These are phyloP conservation scores for Dendrolimus punctatus DNA, from an alignment of 1,140 invertebrate genomes.

Conservation along the genomic window DNA sequence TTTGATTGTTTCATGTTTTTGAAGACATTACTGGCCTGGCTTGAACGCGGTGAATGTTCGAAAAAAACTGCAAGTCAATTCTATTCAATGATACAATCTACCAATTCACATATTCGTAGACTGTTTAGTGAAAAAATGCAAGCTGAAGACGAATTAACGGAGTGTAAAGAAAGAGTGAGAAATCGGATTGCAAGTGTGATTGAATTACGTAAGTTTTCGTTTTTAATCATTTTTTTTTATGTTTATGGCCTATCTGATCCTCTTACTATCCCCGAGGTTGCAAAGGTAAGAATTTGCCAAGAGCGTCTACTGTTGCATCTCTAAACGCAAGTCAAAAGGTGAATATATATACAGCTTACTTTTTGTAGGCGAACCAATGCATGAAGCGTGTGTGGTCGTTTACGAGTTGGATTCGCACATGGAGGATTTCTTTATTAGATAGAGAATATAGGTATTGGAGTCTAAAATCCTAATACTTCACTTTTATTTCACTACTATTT, in stretches of 20 bases:
- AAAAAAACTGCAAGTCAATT: constrained; percentile 92
- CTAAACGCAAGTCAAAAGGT: constrained; percentile 1
- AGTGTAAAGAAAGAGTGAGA: constrained; percentile 89
- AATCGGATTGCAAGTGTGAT: constrained; percentile 87
- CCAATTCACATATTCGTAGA: constrained; percentile 90
- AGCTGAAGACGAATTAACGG: constrained; percentile 90
- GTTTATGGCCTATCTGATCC: too few species aligned
- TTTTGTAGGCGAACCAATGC: too few species aligned
- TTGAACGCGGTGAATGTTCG: constrained; percentile 93
- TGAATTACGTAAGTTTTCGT: constrained; percentile 85
- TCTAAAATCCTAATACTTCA: too few species aligned
- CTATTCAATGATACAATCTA: constrained; percentile 96
- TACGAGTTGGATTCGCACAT: too few species aligned
- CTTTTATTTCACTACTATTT: too few species aligned
- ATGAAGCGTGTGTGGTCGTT: too few species aligned
- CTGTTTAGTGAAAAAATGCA: constrained; percentile 87
- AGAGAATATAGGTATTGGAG: too few species aligned
- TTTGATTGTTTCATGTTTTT: constrained; percentile 5
- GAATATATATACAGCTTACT: too few species aligned
- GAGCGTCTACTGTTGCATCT: too few species aligned
- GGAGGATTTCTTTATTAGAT: too few species aligned
- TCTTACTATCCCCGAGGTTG: too few species aligned
- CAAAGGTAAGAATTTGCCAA: too few species aligned
- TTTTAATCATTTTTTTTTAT: neutral
- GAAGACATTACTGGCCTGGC: constrained; percentile 88